phyloP scores from a whole-genome alignment of 2,797 vertebrate genomes.

The Brachyrhaphis roseni region DNA sequence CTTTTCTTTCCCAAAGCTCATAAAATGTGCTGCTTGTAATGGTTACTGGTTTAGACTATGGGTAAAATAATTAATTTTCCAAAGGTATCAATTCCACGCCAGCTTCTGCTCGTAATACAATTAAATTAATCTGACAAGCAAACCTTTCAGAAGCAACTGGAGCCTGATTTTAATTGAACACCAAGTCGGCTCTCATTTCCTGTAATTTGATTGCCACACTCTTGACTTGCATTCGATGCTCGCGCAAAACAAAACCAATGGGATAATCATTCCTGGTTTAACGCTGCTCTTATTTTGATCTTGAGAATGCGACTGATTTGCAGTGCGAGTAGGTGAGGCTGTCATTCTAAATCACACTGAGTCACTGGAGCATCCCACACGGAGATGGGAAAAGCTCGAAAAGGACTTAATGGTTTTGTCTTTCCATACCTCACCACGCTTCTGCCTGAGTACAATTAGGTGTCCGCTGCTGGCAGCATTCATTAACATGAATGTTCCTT shows the following conservation, averaged over 20 bases:
- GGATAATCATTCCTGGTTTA: conserved; percentile 66
- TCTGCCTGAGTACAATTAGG: conserved; percentile 56
- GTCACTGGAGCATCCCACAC: conserved; percentile 49
- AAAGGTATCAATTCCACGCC: conserved; percentile 63
- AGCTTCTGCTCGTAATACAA: conserved; percentile 67
- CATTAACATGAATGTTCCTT: conserved; percentile 45
- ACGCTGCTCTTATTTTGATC: conserved; percentile 61
- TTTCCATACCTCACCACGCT: conserved; percentile 48
- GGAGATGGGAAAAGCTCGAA: conserved; percentile 48
- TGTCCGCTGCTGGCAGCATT: conserved; percentile 45
- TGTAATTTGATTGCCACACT: conserved; percentile 79
- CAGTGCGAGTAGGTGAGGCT: conserved; percentile 58
- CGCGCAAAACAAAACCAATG: conserved; percentile 67
- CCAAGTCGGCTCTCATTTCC: conserved; percentile 72
- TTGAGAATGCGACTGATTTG: conserved; percentile 51
- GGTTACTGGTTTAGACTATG: conserved; percentile 25
- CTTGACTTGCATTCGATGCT: conserved; percentile 73
- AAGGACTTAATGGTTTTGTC: conserved; percentile 60
- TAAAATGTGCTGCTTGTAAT: conserved; percentile 22
- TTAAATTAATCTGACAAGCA: conserved; percentile 72
- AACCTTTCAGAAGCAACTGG: conserved; percentile 67
- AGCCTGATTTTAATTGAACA: conserved; percentile 78
- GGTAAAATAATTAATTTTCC: conserved; percentile 58
- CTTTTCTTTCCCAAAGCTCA: conserved; percentile 42
- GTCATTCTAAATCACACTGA: conserved; percentile 61